These are phyloP conservation scores for Pedicia rivosa DNA, from an alignment of 2,888 invertebrate genomes.

Conservation along the genomic window DNA sequence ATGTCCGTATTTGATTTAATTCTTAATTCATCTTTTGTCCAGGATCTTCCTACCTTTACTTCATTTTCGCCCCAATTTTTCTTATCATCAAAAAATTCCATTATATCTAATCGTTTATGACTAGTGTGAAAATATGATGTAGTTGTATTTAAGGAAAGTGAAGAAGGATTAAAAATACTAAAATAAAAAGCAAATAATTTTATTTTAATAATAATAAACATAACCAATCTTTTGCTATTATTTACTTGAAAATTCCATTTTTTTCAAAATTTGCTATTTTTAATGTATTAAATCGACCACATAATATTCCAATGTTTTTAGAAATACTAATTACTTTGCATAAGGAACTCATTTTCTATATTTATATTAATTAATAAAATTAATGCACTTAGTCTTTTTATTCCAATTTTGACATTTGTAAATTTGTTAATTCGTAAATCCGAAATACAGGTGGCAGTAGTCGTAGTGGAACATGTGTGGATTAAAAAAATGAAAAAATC, in stretches of 20 bases:
- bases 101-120: slow-evolving; percentile 35
- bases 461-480: no score
- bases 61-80: slow-evolving; percentile 67
- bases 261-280: not conserved
- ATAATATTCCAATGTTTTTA: no score
- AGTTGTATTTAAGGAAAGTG: not conserved
- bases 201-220: not conserved
- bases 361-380: not conserved
- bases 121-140: slow-evolving; percentile 23
- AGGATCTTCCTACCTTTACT: slow-evolving; percentile 69
- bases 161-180: not conserved
- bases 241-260: not conserved
- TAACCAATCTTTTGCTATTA: not conserved
- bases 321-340: not conserved
- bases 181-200: not conserved
- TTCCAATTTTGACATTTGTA: not conserved
- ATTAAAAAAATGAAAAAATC: not conserved
- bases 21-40: slow-evolving; percentile 80
- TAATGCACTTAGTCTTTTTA: not conserved
- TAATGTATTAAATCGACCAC: not conserved
- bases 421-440: not conserved
- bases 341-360: not conserved
- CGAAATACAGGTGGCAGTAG: not conserved
- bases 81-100: slow-evolving; percentile 80
- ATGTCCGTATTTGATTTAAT: slow-evolving; percentile 90